Percentiles rank a stretch among this genome's conserved stretches.
These are phyloP conservation scores for Petrosia ficiformis DNA, from an alignment of 37 sponge, comb jelly and placozoan genomes.

Conservation along the genomic window DNA sequence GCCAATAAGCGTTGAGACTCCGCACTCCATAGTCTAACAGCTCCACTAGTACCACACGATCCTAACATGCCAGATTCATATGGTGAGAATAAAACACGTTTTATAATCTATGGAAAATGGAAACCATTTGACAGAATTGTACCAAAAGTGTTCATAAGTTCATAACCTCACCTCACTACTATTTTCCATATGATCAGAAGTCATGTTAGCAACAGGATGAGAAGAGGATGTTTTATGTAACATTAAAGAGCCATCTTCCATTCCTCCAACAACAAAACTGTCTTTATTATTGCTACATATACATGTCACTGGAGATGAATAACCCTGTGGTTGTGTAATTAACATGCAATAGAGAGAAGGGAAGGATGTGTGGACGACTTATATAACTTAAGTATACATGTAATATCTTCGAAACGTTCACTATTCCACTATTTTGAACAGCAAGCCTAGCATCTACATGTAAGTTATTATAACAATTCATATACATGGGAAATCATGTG, in stretches of 20 bases:
- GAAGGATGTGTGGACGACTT: background rate
- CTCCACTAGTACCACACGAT: constrained; percentile 43
- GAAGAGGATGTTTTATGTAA: constrained; percentile 41
- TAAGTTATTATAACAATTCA: no score
- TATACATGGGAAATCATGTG: no score
- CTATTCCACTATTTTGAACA: background rate
- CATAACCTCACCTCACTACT: background rate
- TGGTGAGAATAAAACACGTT: constrained; percentile 53
- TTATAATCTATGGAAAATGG: constrained; percentile 25
- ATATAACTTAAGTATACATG: background rate
- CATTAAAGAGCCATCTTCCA: constrained; percentile 43
- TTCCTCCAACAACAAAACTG: constrained; percentile 46
- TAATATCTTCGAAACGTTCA: background rate
- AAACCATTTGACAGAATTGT: background rate
- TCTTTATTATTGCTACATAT: constrained; percentile 25
- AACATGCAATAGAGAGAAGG: no score
- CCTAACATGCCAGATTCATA: constrained; percentile 49
- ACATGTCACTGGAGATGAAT: constrained; percentile 45
- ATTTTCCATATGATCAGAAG: background rate
- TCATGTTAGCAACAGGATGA: constrained; percentile 18
- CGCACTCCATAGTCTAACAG: constrained; percentile 69
- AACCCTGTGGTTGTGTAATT: constrained; percentile 37
- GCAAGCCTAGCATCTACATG: no score
- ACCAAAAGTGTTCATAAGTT: background rate
- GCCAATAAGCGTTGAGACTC: constrained; percentile 70